These are phyloP conservation scores for Olivierus martensii DNA, from an alignment of 1,140 invertebrate species.

Conservation along the genomic window DNA sequence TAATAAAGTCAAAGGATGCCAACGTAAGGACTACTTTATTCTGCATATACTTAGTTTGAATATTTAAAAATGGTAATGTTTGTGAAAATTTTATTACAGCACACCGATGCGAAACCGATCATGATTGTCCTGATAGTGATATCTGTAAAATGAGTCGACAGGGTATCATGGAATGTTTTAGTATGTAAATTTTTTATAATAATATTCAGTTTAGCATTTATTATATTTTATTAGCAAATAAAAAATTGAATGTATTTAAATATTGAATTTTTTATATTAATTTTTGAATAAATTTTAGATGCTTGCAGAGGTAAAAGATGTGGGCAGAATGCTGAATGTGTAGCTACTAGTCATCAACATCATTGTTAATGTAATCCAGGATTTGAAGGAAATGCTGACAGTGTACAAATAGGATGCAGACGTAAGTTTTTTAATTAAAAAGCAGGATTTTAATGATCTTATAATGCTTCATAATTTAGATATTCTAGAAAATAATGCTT, in stretches of 20 bases:
- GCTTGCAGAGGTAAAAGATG: slow-evolving; percentile 30
- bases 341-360: slow-evolving; percentile 33
- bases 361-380: slow-evolving; percentile 35
- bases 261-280: neutral
- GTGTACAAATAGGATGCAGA: slow-evolving; percentile 40
- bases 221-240: neutral
- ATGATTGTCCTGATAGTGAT: slow-evolving; percentile 48
- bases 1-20: slow-evolving; percentile 41
- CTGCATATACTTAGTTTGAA: no score
- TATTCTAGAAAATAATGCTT: slow-evolving; percentile 8
- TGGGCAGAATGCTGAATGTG: slow-evolving; percentile 55
- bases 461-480: no score
- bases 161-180: slow-evolving; percentile 19
- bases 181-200: slow-evolving; percentile 6
- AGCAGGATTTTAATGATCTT: no score
- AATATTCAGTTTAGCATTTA: neutral
- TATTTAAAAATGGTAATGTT: no score
- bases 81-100: slow-evolving; percentile 9
- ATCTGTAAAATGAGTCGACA: slow-evolving; percentile 31
- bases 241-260: neutral
- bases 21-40: slow-evolving; percentile 9
- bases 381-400: slow-evolving; percentile 53
- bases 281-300: slow-evolving; percentile 6
- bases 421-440: slow-evolving; percentile 13
- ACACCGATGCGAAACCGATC: slow-evolving; percentile 44